Conservation (phyloP, 2,888 invertebrate species). For the Priocnemis perturbator region DNA sequence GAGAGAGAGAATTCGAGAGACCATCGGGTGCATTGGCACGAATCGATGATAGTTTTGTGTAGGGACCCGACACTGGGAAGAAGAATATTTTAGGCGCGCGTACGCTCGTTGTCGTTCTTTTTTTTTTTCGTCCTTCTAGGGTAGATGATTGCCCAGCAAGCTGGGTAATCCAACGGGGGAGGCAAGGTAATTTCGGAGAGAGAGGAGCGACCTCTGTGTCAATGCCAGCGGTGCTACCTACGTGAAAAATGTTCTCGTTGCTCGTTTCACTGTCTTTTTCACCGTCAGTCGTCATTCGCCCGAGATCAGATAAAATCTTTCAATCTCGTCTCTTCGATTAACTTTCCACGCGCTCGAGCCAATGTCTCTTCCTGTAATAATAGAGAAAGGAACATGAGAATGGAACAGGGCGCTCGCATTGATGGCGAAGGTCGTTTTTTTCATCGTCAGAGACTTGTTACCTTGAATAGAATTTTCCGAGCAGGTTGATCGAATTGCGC, state of each 20-base stretch:
- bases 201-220: constrained; percentile 73
- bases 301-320: too few relatives aligned
- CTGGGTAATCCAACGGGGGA: constrained; percentile 71
- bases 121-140: constrained; percentile 4
- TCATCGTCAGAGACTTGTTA: constrained; percentile 73
- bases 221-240: constrained; percentile 64
- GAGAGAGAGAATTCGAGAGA: too few relatives aligned
- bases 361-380: too few relatives aligned
- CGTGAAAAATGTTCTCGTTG: constrained; percentile 8
- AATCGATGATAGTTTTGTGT: too few relatives aligned
- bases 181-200: constrained; percentile 73
- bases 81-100: too few relatives aligned
- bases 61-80: too few relatives aligned
- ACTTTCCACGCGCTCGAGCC: too few relatives aligned
- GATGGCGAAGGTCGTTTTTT: constrained; percentile 72
- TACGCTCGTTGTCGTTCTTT: too few relatives aligned
- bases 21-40: too few relatives aligned
- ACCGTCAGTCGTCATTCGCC: background rate
- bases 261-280: constrained; percentile 15
- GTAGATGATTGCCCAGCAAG: constrained; percentile 51
- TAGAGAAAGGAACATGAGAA: too few relatives aligned
- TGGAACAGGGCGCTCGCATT: constrained; percentile 67
- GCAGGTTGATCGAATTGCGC: constrained; percentile 11
- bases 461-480: constrained; percentile 66
- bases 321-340: too few relatives aligned